Conservation (phyloP, 2,888 invertebrate species). For the Toxonevra muliebris region DNA sequence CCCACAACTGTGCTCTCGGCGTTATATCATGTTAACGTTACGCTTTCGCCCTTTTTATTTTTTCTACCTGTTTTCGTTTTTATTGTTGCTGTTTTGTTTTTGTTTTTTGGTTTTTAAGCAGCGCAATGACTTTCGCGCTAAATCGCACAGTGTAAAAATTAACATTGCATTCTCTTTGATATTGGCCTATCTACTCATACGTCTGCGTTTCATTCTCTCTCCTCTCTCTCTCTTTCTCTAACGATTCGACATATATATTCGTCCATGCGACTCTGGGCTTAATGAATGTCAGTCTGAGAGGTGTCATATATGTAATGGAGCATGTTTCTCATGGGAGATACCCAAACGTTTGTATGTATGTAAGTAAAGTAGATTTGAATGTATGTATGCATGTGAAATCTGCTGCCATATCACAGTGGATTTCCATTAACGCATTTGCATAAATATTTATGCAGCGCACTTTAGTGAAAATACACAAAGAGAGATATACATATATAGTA, state of each 20-base stretch:
- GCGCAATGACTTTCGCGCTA: too few relatives aligned
- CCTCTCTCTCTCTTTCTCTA: too few relatives aligned
- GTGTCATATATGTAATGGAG: constrained; percentile 2
- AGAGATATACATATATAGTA: too few relatives aligned
- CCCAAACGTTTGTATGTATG: neutral
- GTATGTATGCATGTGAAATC: neutral
- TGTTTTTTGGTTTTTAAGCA: too few relatives aligned
- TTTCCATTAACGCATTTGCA: constrained; percentile 48
- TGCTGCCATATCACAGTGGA: constrained; percentile 6
- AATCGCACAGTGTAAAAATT: neutral
- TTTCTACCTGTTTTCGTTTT: neutral
- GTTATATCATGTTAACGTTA: neutral
- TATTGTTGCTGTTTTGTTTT: too few relatives aligned
- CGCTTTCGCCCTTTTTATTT: neutral
- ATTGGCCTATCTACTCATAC: neutral
- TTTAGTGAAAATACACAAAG: neutral
- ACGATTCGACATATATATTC: too few relatives aligned
- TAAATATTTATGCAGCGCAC: constrained; percentile 43
- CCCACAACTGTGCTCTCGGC: too few relatives aligned
- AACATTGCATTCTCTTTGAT: neutral
- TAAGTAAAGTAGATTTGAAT: neutral
- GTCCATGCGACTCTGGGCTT: too few relatives aligned
- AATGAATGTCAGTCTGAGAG: neutral
- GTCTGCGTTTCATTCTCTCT: neutral
- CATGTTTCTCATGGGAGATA: neutral